These are phyloP conservation scores for Cryptoblepharus egeriae DNA, from an alignment of 2,797 vertebrate genomes.

Conservation along the genomic window DNA sequence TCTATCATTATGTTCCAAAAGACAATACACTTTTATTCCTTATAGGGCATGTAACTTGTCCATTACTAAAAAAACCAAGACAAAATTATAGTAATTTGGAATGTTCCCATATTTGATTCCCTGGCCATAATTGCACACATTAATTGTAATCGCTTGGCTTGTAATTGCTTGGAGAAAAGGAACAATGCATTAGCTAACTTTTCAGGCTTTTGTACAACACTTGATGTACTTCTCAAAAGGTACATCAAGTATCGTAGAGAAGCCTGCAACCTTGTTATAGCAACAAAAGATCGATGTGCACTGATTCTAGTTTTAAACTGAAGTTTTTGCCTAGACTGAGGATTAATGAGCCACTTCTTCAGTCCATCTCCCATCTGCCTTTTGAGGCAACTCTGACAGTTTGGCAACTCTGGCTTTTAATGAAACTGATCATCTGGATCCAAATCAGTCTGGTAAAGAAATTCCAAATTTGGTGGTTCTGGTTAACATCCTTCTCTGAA, in stretches of 20 bases:
- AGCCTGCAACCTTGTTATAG: background rate
- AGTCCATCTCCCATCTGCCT: too few species aligned
- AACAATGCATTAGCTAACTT: background rate
- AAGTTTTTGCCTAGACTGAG: background rate
- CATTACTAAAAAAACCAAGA: conserved; percentile 12
- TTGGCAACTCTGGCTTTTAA: background rate
- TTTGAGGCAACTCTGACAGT: background rate
- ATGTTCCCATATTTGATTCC: conserved; percentile 31
- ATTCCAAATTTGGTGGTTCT: background rate
- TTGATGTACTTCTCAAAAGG: background rate
- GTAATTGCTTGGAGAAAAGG: background rate
- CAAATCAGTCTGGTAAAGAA: background rate
- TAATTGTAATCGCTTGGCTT: background rate
- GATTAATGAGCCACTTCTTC: background rate
- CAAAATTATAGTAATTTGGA: conserved; percentile 19
- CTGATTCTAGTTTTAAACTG: background rate
- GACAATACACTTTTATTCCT: conserved; percentile 35
- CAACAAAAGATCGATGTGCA: background rate
- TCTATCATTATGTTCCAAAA: conserved; percentile 27
- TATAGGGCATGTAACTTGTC: conserved; percentile 27
- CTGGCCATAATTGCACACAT: conserved; percentile 38
- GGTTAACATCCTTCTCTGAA: too few species aligned
- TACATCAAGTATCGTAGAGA: too few species aligned
- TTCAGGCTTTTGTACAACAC: background rate
- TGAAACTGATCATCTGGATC: background rate